Base-by-base conservation (phyloP, 1,140 invertebrate genomes). In the Brachionus plicatilis region DNA sequence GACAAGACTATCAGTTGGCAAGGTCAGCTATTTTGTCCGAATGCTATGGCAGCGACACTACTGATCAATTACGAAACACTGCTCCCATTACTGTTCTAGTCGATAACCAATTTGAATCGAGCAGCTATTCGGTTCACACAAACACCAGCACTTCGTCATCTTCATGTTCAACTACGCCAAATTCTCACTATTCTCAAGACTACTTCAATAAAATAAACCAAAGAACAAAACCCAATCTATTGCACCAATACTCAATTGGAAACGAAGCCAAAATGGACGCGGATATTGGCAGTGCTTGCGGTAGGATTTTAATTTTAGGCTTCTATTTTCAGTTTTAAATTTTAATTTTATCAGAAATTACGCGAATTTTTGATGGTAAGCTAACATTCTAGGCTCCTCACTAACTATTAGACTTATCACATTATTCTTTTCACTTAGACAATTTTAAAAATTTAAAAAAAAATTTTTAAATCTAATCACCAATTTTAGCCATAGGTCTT, bases 211-310 rank as follows among this genome's bases (percentile, higher is more conserved):
- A 72, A 43, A 8, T 43, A 2, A 72, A 72, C 9, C 37, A 20
- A 4, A 6, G 37, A 6, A n/a, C 11, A 72, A 41, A 72, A 72
- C 7, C 68, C 20, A 72, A 72, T 43, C 41, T 43, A 45, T 6
- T 72, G 2, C 68, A 72, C 24, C 68, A 72, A 20, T 72, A 72
- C 20, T 72, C 68, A 17, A 72, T 72, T 7, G 41, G 37, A 17
- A 80, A 37, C 53, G 43, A 33, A 9, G 56, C 3, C 3, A 82
- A 65, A 68, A 43, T 82, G 33, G 79, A 82, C 6, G 20, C 29
- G n/a, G 79, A 82, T 37, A 82, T 82, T 65, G 79, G 79, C 17
- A 65, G 53, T 20, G 79, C 79, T 41, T 82, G 79, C 56, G 79
- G 79, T 82, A 82, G 17, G 76, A 33, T n/a, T 43, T 72, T 72